Evolutionary conservation across 2,113 vertebrate species (phyloP), one percentile per base, ranked within the genome.

Genomic region (Amphiprion ocellaris): DNA sequence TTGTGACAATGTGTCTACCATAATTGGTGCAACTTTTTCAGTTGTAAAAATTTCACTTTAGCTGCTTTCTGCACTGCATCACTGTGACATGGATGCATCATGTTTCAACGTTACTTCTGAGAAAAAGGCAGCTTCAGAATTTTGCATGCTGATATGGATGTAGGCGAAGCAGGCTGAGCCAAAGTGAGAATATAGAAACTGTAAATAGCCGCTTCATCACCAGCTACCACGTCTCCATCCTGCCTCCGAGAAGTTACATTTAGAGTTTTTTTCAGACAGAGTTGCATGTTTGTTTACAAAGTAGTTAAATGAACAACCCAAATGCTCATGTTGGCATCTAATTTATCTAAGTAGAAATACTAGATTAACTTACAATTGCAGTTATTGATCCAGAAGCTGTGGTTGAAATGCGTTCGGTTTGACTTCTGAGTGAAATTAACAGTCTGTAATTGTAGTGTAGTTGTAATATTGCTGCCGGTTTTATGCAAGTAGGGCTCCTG

Each of bases 311-410:
- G 15, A 3, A 44, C 12, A 44, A 2, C 41, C 14, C 41, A 44
- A 44, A 44, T 44, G 41, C 4, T 44, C 41, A 15, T 15, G 12
- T 44, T 37, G 33, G 9, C 9, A 9, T 37, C 8, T 9, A 37
- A 12, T 44, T 15, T 15, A 4, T 44, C 41, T 44, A 44, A 44
- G 6, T 41, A 30, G 4, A 41, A 41, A 41, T 41, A 41, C 14
- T 4, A 44, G 14, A 44, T 44, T 14, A 44, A 44, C 2, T 4
- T 15, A 44, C 53, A 53, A 56, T 9, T 37, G 33, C 47, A 66
- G 12, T 47, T 21, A 70, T 50, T 26, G 21, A 72, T 80, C 58
- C 17, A 37, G 72, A 73, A 37, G 70, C 49, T 60, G 39, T 62
- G 77, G 2, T 26, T 26, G 26, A 26, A 26, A 3, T 26, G 30